Evolutionary conservation across 1,140 invertebrate genomes (phyloP).

Genomic region (Achatina immaculata): DNA sequence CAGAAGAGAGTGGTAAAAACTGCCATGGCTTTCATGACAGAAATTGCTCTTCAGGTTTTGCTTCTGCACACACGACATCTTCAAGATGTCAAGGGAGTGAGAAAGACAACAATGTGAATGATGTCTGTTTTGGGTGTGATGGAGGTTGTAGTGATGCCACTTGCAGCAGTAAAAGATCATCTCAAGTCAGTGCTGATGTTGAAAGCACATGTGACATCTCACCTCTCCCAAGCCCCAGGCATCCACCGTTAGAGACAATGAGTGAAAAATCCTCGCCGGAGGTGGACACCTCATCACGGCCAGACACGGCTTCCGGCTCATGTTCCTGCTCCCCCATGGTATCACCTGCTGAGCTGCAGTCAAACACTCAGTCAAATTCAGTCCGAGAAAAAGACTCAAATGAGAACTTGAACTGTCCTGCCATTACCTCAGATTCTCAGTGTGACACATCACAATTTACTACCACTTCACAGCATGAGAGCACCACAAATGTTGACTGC

Average conservation of each 20-base stretch:
- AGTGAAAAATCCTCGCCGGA: slow-evolving; percentile 34
- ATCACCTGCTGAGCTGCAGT: slow-evolving; percentile 28
- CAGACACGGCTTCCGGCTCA: slow-evolving; percentile 24
- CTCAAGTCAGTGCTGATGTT: slow-evolving; percentile 58
- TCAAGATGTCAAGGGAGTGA: too few relatives aligned
- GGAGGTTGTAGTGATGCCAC: slow-evolving; percentile 64
- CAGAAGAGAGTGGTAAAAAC: not conserved
- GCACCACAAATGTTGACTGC: not conserved
- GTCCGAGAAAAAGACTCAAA: slow-evolving; percentile 64
- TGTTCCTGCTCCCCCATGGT: slow-evolving; percentile 32
- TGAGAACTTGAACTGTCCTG: slow-evolving; percentile 62
- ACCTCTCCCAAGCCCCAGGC: slow-evolving; percentile 45
- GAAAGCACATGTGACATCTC: slow-evolving; percentile 58
- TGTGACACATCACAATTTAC: slow-evolving; percentile 10
- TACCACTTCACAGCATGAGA: slow-evolving; percentile 16
- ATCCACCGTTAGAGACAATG: slow-evolving; percentile 41
- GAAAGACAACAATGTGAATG: slow-evolving; percentile 59
- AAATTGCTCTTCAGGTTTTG: not conserved
- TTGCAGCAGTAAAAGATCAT: slow-evolving; percentile 62
- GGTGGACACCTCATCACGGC: not conserved
- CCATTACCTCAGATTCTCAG: slow-evolving; percentile 22
- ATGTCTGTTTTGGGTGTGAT: slow-evolving; percentile 70
- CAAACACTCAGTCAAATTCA: slow-evolving; percentile 40
- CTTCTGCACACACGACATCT: not conserved
- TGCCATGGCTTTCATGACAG: not conserved